A percentile compares a stretch with the other conserved stretches of the same genome.
Evolutionary conservation across 2,888 invertebrate species (phyloP).

Genomic region (Hirtodrosophila cameraria): DNA sequence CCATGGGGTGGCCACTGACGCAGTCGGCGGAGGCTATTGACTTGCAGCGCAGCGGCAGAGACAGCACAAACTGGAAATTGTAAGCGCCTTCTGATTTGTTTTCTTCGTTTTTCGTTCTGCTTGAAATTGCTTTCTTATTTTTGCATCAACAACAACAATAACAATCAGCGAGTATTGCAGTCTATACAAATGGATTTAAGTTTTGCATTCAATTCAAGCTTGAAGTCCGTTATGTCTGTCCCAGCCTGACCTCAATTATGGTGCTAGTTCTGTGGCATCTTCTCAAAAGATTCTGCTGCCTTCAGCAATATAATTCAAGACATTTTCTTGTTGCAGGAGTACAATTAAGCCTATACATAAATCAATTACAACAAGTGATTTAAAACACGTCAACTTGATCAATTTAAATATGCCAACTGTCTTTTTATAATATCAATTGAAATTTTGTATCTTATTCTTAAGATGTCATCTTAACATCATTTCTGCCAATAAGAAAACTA

Average conservation of each 20-base stretch:
- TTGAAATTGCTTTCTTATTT: constrained; percentile 34
- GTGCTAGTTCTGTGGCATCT: background rate
- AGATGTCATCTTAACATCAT: too few relatives aligned
- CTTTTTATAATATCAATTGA: too few relatives aligned
- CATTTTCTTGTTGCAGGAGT: background rate
- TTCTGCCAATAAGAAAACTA: background rate
- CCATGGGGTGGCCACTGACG: constrained; percentile 55
- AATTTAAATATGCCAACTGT: too few relatives aligned
- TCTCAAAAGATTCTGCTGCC: background rate
- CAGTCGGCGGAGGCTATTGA: constrained; percentile 71
- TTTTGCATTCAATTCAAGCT: constrained; percentile 10
- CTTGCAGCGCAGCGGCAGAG: constrained; percentile 62
- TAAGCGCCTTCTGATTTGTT: constrained; percentile 48
- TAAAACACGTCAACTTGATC: too few relatives aligned
- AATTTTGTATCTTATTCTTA: too few relatives aligned
- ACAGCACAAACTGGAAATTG: constrained; percentile 68
- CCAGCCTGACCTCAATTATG: constrained; percentile 37
- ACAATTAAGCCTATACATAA: constrained; percentile 13
- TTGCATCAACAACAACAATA: constrained; percentile 17
- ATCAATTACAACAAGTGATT: constrained; percentile 21
- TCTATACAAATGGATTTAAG: constrained; percentile 11
- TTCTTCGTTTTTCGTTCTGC: constrained; percentile 43
- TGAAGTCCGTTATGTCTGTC: constrained; percentile 21
- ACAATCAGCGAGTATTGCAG: constrained; percentile 19
- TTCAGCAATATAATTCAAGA: too few relatives aligned